Evolutionary conservation across 2,888 invertebrate species (phyloP), one percentile per base, ranked within the genome.

Genomic region (Mesodorylaimus sp.): DNA sequence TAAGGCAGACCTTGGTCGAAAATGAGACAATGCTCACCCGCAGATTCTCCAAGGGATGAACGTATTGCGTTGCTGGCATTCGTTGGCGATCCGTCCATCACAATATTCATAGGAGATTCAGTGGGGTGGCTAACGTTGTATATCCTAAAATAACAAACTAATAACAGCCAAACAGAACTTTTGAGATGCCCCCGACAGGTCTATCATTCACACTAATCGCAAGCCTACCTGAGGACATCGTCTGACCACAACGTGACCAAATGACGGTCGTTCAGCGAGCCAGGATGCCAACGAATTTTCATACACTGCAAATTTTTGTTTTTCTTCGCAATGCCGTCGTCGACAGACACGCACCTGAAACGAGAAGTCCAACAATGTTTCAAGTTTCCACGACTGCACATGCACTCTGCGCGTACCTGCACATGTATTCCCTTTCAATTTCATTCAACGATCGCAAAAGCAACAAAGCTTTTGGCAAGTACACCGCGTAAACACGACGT

Each of bases 271-370:
- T 75, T 73, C 13, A 74, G 68, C 29, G 86, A 84, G 39, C 78
- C 81, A 0, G 88, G 87, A 70, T 89, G 88, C 82, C 88, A 89
- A 55, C 77, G 76, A 3, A 79, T 77, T 59, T 81, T 79, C 19
- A 67, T 53, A 16, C 72, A 57, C 28, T 58, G 55, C 29, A 62
- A 53, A 43, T 61, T 60, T n/a, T 57, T 57, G 60, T 75, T 76
- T 7, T 16, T 16, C 16, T 32, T 16, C 32, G 32, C 16, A 32
- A 32, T 32, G 32, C 7, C 7, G 16, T 16, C 16, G 32, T 32
- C 32, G 10, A 32, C 7, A 10, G 7, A 10, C 32, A 16, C 7
- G 32, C 32, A 32, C 7, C 32, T 32, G 16, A 32, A 32, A 32
- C 32, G 32, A 7, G 32, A 7, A 10, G 32, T 10, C 32, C 16